phyloP scores from a whole-genome alignment of 1,140 invertebrate genomes.

The Aethina tumida region DNA sequence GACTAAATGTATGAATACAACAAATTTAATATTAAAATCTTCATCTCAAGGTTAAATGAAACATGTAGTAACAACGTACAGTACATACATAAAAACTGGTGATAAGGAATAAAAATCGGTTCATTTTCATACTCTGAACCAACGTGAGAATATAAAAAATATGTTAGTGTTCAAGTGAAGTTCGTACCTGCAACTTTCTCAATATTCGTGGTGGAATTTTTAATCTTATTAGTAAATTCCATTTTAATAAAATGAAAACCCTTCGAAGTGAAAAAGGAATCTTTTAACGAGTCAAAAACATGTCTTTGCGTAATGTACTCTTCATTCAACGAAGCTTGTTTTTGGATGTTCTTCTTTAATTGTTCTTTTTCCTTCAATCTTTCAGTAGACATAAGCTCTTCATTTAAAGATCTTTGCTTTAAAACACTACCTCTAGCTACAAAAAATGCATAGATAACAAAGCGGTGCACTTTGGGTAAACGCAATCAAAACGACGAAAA shows the following conservation, averaged over 20 bases:
- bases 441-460: too few relatives aligned
- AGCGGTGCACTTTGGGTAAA: too few relatives aligned
- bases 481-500: too few relatives aligned
- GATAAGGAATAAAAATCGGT: too few relatives aligned
- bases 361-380: slow-evolving; percentile 71
- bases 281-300: slow-evolving; percentile 60
- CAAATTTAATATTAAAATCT: too few relatives aligned
- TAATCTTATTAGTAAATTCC: slow-evolving; percentile 59
- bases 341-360: slow-evolving; percentile 76
- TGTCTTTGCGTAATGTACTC: slow-evolving; percentile 66
- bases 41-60: too few relatives aligned
- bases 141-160: too few relatives aligned
- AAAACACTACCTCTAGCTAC: slow-evolving; percentile 57
- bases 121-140: too few relatives aligned
- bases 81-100: too few relatives aligned
- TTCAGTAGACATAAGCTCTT: slow-evolving; percentile 78
- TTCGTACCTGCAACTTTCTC: slow-evolving; percentile 70
- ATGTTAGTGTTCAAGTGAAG: too few relatives aligned
- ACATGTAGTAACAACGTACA: too few relatives aligned
- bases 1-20: too few relatives aligned
- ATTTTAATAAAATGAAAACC: slow-evolving; percentile 76
- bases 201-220: slow-evolving; percentile 68
- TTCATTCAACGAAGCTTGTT: slow-evolving; percentile 80
- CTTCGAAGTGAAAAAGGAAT: slow-evolving; percentile 66
- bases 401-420: slow-evolving; percentile 82